Conservation (phyloP, 2,888 invertebrate species). For the Epirrhoe tristata region DNA sequence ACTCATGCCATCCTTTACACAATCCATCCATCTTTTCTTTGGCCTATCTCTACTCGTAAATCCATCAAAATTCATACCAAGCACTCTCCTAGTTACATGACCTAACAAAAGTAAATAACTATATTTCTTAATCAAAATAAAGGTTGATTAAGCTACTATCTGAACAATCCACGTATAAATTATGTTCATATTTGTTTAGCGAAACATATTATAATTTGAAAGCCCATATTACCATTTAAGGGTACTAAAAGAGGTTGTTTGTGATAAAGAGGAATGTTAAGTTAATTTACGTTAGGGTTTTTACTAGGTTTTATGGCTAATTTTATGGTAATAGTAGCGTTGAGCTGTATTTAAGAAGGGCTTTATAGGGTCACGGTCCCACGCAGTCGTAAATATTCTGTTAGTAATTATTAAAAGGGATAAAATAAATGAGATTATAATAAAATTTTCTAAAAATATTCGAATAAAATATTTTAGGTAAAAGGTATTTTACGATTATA, state of each 20-base stretch:
- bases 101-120: too few relatives aligned
- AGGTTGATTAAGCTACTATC: too few relatives aligned
- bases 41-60: too few relatives aligned
- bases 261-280: constrained; percentile 36
- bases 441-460: neutral
- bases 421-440: neutral
- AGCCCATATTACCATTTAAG: constrained; percentile 23
- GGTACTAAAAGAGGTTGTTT: constrained; percentile 33
- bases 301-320: constrained; percentile 28
- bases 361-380: constrained; percentile 14
- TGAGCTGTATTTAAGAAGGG: constrained; percentile 29
- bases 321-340: constrained; percentile 29
- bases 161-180: neutral
- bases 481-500: too few relatives aligned
- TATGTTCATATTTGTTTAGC: constrained; percentile 14
- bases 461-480: too few relatives aligned
- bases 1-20: too few relatives aligned
- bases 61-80: too few relatives aligned
- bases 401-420: constrained; percentile 1
- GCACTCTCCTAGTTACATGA: too few relatives aligned
- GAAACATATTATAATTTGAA: constrained; percentile 28
- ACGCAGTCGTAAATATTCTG: neutral
- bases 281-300: constrained; percentile 36
- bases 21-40: too few relatives aligned
- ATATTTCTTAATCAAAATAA: too few relatives aligned